phyloP scores from a whole-genome alignment of 2,888 invertebrate species.

The Leptarthrus brevirostris region DNA sequence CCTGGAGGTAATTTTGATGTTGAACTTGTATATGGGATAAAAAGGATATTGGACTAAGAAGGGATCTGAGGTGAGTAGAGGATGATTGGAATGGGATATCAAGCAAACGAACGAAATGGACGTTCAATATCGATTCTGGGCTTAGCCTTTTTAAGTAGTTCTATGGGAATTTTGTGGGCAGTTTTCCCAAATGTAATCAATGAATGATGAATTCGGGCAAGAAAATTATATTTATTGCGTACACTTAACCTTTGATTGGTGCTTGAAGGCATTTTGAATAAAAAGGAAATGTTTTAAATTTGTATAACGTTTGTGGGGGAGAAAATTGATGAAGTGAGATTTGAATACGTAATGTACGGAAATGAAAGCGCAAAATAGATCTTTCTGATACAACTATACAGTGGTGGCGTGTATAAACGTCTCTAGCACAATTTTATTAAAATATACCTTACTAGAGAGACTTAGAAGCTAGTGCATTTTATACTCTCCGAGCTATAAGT shows the following conservation, averaged over 20 bases:
- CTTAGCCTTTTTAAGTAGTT: slow-evolving; percentile 11
- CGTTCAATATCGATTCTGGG: background rate
- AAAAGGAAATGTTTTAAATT: no score
- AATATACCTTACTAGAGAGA: no score
- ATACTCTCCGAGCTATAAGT: no score
- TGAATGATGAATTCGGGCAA: slow-evolving; percentile 4
- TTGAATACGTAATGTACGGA: no score
- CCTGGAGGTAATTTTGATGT: slow-evolving; percentile 22
- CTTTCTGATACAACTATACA: no score
- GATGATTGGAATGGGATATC: background rate
- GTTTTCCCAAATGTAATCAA: slow-evolving; percentile 19
- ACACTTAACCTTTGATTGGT: background rate
- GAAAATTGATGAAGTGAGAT: no score
- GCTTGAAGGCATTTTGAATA: background rate
- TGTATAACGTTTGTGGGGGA: no score
- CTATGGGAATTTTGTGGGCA: slow-evolving; percentile 1
- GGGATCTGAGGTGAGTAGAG: background rate
- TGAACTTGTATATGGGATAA: background rate
- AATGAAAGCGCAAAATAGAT: no score
- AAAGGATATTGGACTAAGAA: background rate
- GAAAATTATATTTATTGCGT: slow-evolving; percentile 10
- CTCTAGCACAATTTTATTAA: no score
- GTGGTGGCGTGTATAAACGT: no score
- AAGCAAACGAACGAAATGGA: background rate
- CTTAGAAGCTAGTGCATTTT: no score